These are phyloP conservation scores for Amphibalanus amphitrite DNA, from an alignment of 1,140 invertebrate species.

Conservation along the genomic window DNA sequence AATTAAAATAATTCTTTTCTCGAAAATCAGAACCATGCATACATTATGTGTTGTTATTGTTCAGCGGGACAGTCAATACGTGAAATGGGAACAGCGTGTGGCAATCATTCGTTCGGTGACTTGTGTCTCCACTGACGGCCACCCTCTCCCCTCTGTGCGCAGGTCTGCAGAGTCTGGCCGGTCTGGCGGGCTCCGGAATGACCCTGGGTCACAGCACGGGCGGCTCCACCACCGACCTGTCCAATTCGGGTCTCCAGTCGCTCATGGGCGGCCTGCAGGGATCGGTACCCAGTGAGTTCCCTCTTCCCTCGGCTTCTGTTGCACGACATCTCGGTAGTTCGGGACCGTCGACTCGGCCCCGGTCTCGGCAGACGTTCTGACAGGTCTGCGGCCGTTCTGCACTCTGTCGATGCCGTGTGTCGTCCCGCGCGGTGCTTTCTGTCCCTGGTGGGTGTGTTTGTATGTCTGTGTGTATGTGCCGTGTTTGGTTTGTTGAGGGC, in stretches of 20 bases:
- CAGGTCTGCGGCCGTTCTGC: neutral
- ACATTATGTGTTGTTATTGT: too few relatives aligned
- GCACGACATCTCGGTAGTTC: neutral
- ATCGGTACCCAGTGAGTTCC: neutral
- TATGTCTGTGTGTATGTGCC: constrained; percentile 1
- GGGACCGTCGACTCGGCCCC: neutral
- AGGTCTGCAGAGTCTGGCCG: neutral
- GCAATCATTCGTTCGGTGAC: too few relatives aligned
- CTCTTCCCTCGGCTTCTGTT: neutral
- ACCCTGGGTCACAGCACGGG: neutral
- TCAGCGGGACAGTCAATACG: too few relatives aligned
- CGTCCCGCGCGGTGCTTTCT: neutral
- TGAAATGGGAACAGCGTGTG: too few relatives aligned
- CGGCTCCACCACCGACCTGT: neutral
- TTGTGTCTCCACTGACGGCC: too few relatives aligned
- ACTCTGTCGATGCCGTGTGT: neutral
- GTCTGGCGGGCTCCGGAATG: neutral
- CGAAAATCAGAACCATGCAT: too few relatives aligned
- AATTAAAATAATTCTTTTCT: too few relatives aligned
- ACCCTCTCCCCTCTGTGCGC: too few relatives aligned
- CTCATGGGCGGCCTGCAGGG: neutral
- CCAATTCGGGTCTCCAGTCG: neutral
- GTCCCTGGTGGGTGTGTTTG: neutral
- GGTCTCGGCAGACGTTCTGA: too few relatives aligned
- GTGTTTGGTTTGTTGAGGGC: neutral